A percentile compares a stretch with the other conserved stretches of the same genome.
Evolutionary conservation across 1,140 invertebrate genomes (phyloP).

Genomic region (Drosophila melanogaster): DNA sequence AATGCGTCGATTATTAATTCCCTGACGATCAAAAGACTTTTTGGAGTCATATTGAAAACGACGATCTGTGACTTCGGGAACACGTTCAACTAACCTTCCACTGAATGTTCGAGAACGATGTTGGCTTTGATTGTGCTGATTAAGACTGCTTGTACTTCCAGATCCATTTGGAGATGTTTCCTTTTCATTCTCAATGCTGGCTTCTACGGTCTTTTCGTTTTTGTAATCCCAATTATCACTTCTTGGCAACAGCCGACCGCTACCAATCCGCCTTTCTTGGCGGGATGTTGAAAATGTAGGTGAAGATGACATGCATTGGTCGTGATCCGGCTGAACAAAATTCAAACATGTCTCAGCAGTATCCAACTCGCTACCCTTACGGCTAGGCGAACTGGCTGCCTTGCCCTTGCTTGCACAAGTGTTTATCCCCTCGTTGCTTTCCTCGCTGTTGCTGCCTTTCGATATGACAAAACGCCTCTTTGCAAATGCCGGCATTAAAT

Average conservation of each 20-base stretch:
- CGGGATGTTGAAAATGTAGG: constrained; percentile 42
- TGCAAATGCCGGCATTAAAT: constrained; percentile 83
- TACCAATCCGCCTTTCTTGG: constrained; percentile 88
- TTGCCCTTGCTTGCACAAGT: constrained; percentile 14
- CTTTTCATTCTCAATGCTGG: constrained; percentile 42
- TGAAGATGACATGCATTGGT: constrained; percentile 33
- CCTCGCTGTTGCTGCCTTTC: constrained; percentile 1
- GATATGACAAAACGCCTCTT: constrained; percentile 60
- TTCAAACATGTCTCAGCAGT: constrained; percentile 27
- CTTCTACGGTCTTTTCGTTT: constrained; percentile 63
- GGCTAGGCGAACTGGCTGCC: neutral
- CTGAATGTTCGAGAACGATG: constrained; percentile 39
- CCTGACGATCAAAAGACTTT: constrained; percentile 32
- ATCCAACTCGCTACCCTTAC: constrained; percentile 13
- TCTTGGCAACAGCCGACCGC: constrained; percentile 89
- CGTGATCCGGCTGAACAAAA: constrained; percentile 22
- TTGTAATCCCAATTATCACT: constrained; percentile 87
- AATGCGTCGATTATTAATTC: constrained; percentile 28
- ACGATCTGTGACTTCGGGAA: constrained; percentile 31
- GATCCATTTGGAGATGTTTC: constrained; percentile 45
- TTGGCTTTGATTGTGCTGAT: constrained; percentile 18
- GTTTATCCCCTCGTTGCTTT: constrained; percentile 28
- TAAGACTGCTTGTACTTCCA: constrained; percentile 23
- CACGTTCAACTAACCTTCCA: constrained; percentile 23
- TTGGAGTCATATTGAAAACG: constrained; percentile 34